phyloP scores from a whole-genome alignment of 2,113 vertebrate species.

The Toxostoma redivivum region DNA sequence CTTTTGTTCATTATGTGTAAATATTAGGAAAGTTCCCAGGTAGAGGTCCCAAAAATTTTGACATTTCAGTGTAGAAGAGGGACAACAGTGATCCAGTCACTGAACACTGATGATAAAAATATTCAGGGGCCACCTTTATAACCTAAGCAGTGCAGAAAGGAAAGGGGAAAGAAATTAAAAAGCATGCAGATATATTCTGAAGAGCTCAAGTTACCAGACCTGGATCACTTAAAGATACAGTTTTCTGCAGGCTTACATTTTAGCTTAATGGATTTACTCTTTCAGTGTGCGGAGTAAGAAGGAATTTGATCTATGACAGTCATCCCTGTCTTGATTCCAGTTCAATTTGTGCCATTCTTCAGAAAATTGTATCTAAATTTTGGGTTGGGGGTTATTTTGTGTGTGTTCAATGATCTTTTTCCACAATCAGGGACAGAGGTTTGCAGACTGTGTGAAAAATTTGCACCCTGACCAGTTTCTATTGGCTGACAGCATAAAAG shows the following conservation, averaged over 20 bases:
- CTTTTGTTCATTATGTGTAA: neutral
- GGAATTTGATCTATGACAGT: neutral
- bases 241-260: neutral
- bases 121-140: neutral
- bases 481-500: neutral
- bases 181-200: neutral
- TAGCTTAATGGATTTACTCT: neutral
- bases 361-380: neutral
- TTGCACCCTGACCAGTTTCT: neutral
- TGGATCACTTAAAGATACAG: neutral
- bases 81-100: neutral
- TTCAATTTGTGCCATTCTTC: neutral
- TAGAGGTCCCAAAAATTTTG: neutral
- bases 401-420: neutral
- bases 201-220: neutral
- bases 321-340: neutral
- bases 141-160: neutral
- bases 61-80: neutral
- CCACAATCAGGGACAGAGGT: neutral
- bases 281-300: neutral
- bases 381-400: neutral
- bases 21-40: neutral
- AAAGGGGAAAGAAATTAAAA: neutral
- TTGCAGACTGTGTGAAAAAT: neutral
- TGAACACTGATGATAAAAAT: neutral